Evolutionary conservation across 2,113 vertebrate genomes (phyloP), one percentile per base, ranked within the genome.

Genomic region (Toxotes jaculatrix): DNA sequence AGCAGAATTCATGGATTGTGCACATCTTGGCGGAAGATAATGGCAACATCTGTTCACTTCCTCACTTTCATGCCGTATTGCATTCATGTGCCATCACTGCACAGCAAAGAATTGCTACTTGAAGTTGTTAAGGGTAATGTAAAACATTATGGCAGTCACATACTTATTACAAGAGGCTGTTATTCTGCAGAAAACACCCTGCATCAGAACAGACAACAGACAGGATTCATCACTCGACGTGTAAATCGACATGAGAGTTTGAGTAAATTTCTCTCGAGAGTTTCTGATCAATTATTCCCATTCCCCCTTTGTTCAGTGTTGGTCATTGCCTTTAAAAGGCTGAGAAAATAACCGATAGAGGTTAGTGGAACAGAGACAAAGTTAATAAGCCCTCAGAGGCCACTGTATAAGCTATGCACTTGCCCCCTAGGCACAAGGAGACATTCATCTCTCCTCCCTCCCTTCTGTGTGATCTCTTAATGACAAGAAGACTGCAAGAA

Each of bases 401-500:
- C 3, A 1, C 32, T 38, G 79, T 40, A 17, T 83, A 75, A 81
- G 40, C 73, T 63, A 66, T 65, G 84, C 74, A 67, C 83, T 86
- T 81, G 68, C 66, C 68, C 80, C 61, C 65, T 57, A 62, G 84
- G 80, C 68, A 85, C 79, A 76, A 85, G 83, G 76, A 90, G 79
- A 83, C 84, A 82, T 89, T 80, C 23, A 81, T 86, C 84, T 80
- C 82, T 27, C 49, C 84, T 27, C 76, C 74, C 85, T 67, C 80
- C 56, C 77, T 63, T 74, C 85, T 77, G 74, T 85, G 79, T 77
- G 85, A 93, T 91, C 88, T 90, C 85, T 88, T 94, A 94, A 92
- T 91, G 92, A 90, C 93, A 87, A 88, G 89, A 80, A 83, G 83
- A 80, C 92, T 82, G 85, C 84, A 91, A 91, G 91, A 95, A 93